Evolutionary conservation across 2,113 vertebrate species (phyloP), one percentile per base, ranked within the genome.

Genomic region (Bubo blakistoni): DNA sequence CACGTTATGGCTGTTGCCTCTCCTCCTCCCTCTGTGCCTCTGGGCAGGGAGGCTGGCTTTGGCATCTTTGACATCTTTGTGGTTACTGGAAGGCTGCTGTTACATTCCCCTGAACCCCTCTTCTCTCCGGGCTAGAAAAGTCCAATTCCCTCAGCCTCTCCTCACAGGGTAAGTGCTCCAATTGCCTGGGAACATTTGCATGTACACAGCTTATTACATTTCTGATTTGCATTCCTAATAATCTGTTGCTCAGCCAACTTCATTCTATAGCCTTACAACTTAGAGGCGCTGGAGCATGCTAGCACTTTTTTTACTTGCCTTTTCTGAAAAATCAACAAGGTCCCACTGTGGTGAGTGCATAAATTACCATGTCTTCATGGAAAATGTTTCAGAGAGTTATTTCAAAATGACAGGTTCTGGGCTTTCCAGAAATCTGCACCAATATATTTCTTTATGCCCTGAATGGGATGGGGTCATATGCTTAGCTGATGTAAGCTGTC

Each of bases 1-100:
- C n/a, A 1, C 16, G 9, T 13, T 0, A 18, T 5, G 16, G n/a
- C 30, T 51, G 29, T 16, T 4, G 2, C 4, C 26, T 46, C 32
- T 47, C 25, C 65, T 62, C 3, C 15, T 74, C 25, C 22, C 15
- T 38, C 63, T 1, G 9, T 3, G 24, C 44, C 8, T 4, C 62
- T 10, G 3, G 44, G 32, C 11, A 54, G 51, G 22, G 25, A 7
- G 16, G 24, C 24, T 20, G 73, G 10, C 49, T 78, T 8, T 2
- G 0, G 20, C 18, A 0, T 16, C 58, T 49, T 6, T 7, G 19
- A 16, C 34, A 14, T 10, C 65, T 25, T 8, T n/a, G 9, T 16
- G 5, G 79, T 3, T 52, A 46, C 58, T 19, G 16, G 9, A 7
- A 42, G 36, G 61, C 15, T 32, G 21, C 11, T 55, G 49, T 25